Percentiles rank a stretch among this genome's conserved stretches.
phyloP scores from a whole-genome alignment of 1,140 invertebrate genomes.

The Nixonia krombeini region DNA sequence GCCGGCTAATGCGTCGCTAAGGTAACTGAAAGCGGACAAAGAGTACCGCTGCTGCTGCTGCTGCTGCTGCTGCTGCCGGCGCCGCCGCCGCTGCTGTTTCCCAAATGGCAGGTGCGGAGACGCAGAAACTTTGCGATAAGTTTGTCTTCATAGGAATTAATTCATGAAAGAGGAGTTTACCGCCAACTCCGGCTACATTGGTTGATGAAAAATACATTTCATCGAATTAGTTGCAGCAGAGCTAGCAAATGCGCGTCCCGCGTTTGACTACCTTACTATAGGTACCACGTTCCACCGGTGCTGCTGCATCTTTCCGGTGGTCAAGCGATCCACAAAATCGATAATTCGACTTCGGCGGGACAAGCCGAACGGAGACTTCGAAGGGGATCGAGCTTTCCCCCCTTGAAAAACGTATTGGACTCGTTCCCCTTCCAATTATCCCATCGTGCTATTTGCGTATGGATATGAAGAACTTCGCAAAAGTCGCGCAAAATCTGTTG shows the following conservation, averaged over 20 bases:
- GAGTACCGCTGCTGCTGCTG: too few species aligned
- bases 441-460: slow-evolving; percentile 31
- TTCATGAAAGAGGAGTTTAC: slow-evolving; percentile 56
- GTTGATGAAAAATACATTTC: slow-evolving; percentile 22
- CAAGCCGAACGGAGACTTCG: too few species aligned
- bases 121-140: slow-evolving; percentile 49
- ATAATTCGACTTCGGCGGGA: too few species aligned
- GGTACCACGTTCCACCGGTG: too few species aligned
- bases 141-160: slow-evolving; percentile 54
- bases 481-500: slow-evolving; percentile 47
- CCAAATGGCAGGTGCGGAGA: slow-evolving; percentile 36
- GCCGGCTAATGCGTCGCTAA: slow-evolving; percentile 23
- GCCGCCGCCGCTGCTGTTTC: too few species aligned
- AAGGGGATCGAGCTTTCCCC: too few species aligned
- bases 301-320: slow-evolving; percentile 1
- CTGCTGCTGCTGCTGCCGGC: too few species aligned
- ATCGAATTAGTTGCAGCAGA: slow-evolving; percentile 22
- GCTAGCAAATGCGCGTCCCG: too few species aligned
- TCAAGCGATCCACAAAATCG: not conserved
- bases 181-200: slow-evolving; percentile 27
- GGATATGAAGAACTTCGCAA: slow-evolving; percentile 40
- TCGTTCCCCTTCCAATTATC: slow-evolving; percentile 25
- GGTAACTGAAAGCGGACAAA: slow-evolving; percentile 30
- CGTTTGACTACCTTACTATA: too few species aligned
- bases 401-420: slow-evolving; percentile 3